Conservation (phyloP, 2,113 vertebrate genomes). For the Ovis canadensis region DNA sequence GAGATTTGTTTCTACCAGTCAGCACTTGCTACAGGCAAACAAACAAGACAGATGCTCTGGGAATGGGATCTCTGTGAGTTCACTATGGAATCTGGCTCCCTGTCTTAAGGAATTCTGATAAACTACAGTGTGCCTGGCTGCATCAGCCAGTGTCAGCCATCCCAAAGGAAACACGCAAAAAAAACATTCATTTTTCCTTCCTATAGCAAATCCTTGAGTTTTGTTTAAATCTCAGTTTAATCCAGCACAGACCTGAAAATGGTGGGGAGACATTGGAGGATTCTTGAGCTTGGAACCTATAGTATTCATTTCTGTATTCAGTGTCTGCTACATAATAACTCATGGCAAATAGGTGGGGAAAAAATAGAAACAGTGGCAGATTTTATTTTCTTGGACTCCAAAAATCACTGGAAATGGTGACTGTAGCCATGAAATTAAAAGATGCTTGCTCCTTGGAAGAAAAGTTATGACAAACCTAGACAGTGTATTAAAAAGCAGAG, state of each 20-base stretch:
- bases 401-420: not conserved
- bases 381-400: not conserved
- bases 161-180: not conserved
- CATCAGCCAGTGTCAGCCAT: not conserved
- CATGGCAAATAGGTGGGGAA: not conserved
- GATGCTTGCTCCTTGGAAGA: not conserved
- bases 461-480: not conserved
- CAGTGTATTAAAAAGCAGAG: not conserved
- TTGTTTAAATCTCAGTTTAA: slow-evolving; percentile 3
- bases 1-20: slow-evolving; percentile 11
- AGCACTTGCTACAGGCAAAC: not conserved
- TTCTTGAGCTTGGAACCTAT: not conserved
- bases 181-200: not conserved
- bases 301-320: not conserved
- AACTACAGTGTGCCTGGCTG: not conserved
- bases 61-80: not conserved
- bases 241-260: not conserved
- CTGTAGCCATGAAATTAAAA: not conserved
- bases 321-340: not conserved
- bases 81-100: not conserved
- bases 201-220: not conserved
- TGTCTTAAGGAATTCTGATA: not conserved
- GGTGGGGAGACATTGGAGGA: not conserved
- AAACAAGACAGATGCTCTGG: not conserved
- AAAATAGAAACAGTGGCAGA: not conserved